Conservation (phyloP, 2,113 vertebrate species). For the Gymnorhina tibicen region DNA sequence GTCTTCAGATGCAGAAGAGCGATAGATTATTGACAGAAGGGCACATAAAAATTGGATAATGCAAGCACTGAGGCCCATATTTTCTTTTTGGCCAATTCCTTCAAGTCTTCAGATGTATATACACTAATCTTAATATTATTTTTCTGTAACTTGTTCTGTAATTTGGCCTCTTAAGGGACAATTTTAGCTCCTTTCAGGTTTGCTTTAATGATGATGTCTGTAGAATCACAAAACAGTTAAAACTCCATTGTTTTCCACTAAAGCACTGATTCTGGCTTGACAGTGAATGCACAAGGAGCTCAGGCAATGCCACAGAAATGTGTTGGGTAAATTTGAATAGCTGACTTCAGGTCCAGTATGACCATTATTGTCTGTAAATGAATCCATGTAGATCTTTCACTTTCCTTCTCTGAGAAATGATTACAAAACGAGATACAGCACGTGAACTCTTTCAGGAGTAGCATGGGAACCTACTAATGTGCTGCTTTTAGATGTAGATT, state of each 20-base stretch:
- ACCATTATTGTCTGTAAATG: background rate
- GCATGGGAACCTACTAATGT: background rate
- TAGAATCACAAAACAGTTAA: background rate
- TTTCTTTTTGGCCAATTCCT: background rate
- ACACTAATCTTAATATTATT: background rate
- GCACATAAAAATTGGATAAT: background rate
- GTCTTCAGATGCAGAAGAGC: background rate
- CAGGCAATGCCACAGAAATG: background rate
- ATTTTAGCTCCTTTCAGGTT: background rate
- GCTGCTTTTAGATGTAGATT: background rate
- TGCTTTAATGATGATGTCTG: background rate
- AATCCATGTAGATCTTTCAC: background rate
- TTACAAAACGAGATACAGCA: background rate
- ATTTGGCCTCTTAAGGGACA: background rate
- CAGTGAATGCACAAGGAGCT: background rate
- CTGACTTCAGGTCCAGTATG: background rate
- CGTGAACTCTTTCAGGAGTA: background rate
- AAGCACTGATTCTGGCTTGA: background rate
- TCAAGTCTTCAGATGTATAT: background rate
- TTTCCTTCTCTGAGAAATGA: background rate
- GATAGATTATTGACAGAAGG: background rate
- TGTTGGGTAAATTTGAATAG: background rate
- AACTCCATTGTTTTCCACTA: background rate
- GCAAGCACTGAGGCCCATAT: rapidly evolving
- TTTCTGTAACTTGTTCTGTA: background rate